Percentiles rank a stretch among this genome's conserved stretches.
Conservation (phyloP, 2,888 invertebrate species). For the Meteorus cinctellus region DNA sequence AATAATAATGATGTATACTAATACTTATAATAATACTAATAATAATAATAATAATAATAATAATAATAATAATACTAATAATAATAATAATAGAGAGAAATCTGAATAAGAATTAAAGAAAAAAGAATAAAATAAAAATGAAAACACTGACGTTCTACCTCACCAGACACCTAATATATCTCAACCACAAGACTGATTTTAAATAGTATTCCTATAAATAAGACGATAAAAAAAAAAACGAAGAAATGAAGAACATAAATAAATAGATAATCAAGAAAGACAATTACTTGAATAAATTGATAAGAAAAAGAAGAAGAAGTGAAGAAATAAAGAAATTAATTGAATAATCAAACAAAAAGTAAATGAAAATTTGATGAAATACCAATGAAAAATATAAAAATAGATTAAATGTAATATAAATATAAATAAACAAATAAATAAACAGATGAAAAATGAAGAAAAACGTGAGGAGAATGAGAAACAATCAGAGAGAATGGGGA, state of each 20-base stretch:
- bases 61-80: neutral
- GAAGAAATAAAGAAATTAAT: neutral
- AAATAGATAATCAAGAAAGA: slow-evolving; percentile 50
- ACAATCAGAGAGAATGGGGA: too few relatives aligned
- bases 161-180: slow-evolving; percentile 72
- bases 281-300: slow-evolving; percentile 44
- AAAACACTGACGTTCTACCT: slow-evolving; percentile 70
- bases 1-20: neutral
- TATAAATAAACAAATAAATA: too few relatives aligned
- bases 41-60: slow-evolving; percentile 13
- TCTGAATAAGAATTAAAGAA: slow-evolving; percentile 9
- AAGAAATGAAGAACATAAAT: slow-evolving; percentile 48
- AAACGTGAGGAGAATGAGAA: neutral
- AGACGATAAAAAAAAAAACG: slow-evolving; percentile 52
- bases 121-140: slow-evolving; percentile 52
- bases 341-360: too few relatives aligned
- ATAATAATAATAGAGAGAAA: slow-evolving; percentile 27
- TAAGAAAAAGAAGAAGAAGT: slow-evolving; percentile 25
- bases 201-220: slow-evolving; percentile 71
- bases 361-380: too few relatives aligned
- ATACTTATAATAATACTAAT: neutral
- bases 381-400: too few relatives aligned
- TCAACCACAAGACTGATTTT: slow-evolving; percentile 74
- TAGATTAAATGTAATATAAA: too few relatives aligned
- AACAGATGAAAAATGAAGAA: neutral